Percentiles rank a stretch among this genome's conserved stretches.
Conservation (phyloP, 2,888 invertebrate genomes). For the Meghimatium bilineatum region DNA sequence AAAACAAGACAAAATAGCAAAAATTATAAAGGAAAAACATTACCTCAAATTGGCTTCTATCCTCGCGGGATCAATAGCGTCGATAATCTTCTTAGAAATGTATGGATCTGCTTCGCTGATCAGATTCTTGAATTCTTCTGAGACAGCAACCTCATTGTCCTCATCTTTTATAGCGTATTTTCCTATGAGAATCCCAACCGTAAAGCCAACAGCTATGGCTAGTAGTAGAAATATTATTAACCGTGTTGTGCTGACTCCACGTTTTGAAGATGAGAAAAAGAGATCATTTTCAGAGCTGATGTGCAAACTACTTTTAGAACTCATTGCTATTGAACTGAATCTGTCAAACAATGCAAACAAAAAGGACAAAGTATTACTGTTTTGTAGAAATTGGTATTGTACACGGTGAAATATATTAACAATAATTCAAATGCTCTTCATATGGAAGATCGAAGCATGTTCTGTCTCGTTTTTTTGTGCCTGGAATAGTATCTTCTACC, state of each 20-base stretch:
- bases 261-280: neutral
- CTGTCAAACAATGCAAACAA: no score
- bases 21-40: neutral
- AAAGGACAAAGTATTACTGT: no score
- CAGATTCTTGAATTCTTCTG: neutral
- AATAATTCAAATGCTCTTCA: no score
- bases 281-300: neutral
- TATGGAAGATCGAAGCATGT: no score
- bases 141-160: neutral
- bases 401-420: no score
- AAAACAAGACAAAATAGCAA: no score
- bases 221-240: neutral
- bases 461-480: no score
- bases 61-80: slow-evolving; percentile 15
- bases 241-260: neutral
- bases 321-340: neutral
- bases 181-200: slow-evolving; percentile 37
- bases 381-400: no score
- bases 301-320: neutral
- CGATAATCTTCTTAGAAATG: slow-evolving; percentile 16
- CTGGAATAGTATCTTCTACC: no score
- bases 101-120: slow-evolving; percentile 17
- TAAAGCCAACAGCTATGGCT: slow-evolving; percentile 21
- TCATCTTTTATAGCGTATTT: slow-evolving; percentile 24
- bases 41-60: slow-evolving; percentile 41